A percentile compares a stretch with the other conserved stretches of the same genome.
These are phyloP conservation scores for Gadopsis marmoratus DNA, from an alignment of 2,797 vertebrate species.

Conservation along the genomic window DNA sequence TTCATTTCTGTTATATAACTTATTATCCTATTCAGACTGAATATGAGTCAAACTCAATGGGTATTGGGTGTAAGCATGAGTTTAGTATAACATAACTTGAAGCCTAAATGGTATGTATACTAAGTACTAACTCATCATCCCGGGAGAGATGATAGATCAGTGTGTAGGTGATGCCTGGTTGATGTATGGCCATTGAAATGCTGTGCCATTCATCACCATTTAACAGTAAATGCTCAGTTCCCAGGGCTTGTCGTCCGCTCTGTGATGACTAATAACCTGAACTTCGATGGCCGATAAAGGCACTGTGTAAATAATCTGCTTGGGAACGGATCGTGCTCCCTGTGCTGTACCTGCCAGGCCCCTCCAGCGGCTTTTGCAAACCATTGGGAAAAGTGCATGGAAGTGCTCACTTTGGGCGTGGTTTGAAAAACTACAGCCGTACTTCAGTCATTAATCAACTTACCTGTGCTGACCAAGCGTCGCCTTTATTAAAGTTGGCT, in stretches of 20 bases:
- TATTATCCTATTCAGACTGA: neutral
- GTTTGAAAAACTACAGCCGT: conserved; percentile 68
- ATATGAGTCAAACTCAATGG: neutral
- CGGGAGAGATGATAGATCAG: conserved; percentile 87
- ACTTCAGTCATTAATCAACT: conserved; percentile 75
- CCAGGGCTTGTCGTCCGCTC: conserved; percentile 91
- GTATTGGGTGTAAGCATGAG: neutral
- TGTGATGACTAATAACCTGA: conserved; percentile 94
- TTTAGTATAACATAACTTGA: conserved; percentile 10
- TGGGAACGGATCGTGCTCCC: conserved; percentile 84
- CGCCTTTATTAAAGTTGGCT: conserved; percentile 66
- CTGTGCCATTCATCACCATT: conserved; percentile 94
- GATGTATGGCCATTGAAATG: conserved; percentile 90
- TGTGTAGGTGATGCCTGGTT: conserved; percentile 85
- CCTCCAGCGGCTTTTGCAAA: conserved; percentile 65
- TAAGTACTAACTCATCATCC: conserved; percentile 90
- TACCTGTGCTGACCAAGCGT: conserved; percentile 28
- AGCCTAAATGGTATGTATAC: conserved; percentile 43
- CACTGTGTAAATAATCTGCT: conserved; percentile 94
- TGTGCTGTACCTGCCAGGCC: conserved; percentile 75
- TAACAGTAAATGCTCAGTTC: conserved; percentile 94
- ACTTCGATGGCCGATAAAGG: conserved; percentile 92
- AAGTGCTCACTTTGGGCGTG: conserved; percentile 55
- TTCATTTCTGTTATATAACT: neutral
- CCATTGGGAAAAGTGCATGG: conserved; percentile 59